Percentiles rank a stretch among this genome's conserved stretches.
These are phyloP conservation scores for Gorsachius magnificus DNA, from an alignment of 2,797 vertebrate species.

Conservation along the genomic window DNA sequence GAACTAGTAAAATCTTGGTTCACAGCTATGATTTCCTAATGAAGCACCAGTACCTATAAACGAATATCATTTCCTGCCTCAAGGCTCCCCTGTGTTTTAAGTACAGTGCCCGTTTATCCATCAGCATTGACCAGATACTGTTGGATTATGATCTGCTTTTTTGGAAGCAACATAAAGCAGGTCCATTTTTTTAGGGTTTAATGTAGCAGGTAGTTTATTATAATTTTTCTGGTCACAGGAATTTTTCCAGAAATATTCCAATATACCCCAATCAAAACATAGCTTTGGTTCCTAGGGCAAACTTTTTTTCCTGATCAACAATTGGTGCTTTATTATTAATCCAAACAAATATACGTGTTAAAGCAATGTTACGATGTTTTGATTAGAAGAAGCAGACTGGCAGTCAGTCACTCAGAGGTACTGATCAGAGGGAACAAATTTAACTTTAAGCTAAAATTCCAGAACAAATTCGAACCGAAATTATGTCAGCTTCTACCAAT, in stretches of 20 bases:
- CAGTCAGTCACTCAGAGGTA: background rate
- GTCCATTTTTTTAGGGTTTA: slow-evolving; percentile 14
- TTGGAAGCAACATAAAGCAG: slow-evolving; percentile 6
- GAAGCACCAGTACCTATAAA: slow-evolving; percentile 55
- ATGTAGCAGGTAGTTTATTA: slow-evolving; percentile 27
- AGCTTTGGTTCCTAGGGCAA: background rate
- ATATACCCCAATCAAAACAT: slow-evolving; percentile 22
- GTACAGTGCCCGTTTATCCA: background rate
- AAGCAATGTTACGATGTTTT: background rate
- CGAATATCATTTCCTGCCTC: slow-evolving; percentile 50
- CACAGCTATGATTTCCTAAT: slow-evolving; percentile 54
- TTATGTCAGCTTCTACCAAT: background rate
- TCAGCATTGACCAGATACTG: slow-evolving; percentile 36
- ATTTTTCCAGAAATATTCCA: slow-evolving; percentile 40
- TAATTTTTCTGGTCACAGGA: slow-evolving; percentile 14
- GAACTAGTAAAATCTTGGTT: slow-evolving; percentile 63
- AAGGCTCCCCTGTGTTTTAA: slow-evolving; percentile 25
- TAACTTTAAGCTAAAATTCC: background rate
- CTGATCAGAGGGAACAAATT: background rate
- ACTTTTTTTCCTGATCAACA: background rate
- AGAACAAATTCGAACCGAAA: background rate
- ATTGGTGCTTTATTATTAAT: slow-evolving; percentile 7
- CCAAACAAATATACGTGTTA: background rate
- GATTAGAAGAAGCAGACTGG: background rate
- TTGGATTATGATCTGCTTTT: slow-evolving; percentile 22